A percentile compares a stretch with the other conserved stretches of the same genome.
phyloP scores from a whole-genome alignment of 2,888 invertebrate species.

The Lucinisca nassula region DNA sequence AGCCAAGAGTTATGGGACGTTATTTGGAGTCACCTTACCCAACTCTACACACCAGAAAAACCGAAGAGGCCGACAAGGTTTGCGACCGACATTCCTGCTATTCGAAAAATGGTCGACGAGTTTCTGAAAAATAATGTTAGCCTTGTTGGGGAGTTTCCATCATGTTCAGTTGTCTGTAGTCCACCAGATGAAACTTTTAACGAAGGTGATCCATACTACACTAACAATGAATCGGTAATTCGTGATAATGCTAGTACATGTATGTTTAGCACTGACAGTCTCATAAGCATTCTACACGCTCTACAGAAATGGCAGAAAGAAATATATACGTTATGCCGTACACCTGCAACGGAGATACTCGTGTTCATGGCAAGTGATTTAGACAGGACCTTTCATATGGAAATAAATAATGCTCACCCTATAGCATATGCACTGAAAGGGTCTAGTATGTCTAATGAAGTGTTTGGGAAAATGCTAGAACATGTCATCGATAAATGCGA shows the following conservation, averaged over 20 bases:
- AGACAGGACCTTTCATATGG: constrained; percentile 20
- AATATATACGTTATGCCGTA: constrained; percentile 10
- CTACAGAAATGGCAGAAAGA: background rate
- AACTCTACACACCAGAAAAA: background rate
- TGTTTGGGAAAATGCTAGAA: background rate
- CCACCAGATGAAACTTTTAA: background rate
- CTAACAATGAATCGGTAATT: background rate
- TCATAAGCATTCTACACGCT: too few species aligned
- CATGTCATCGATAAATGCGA: constrained; percentile 20
- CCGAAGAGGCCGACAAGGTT: constrained; percentile 15
- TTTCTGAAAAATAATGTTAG: background rate
- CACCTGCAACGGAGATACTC: constrained; percentile 31
- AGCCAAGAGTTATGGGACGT: background rate
- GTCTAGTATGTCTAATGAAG: constrained; percentile 22
- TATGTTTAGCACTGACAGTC: too few species aligned
- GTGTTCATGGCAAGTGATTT: constrained; percentile 33
- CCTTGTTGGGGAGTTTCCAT: background rate
- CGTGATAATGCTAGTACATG: background rate
- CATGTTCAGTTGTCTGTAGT: background rate
- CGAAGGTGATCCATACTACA: background rate
- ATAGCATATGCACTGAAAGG: constrained; percentile 45
- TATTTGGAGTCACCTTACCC: constrained; percentile 3
- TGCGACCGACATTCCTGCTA: background rate
- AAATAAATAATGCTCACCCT: constrained; percentile 36
- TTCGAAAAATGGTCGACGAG: constrained; percentile 1